Base-by-base conservation (phyloP, 1,140 invertebrate genomes). In the Drosophila repleta region DNA sequence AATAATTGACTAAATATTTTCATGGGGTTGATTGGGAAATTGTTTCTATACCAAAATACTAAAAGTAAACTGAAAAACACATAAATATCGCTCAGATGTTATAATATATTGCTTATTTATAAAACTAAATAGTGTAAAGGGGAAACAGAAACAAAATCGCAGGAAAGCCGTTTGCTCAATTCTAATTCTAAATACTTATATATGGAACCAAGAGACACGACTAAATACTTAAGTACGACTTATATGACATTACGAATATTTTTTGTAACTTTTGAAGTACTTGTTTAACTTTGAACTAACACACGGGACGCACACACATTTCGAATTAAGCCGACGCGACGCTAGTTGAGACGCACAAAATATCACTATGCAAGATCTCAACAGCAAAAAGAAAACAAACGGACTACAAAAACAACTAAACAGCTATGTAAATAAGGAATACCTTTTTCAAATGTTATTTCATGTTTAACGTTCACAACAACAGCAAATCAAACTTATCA, bases 221-320 rank as follows among this genome's bases (percentile, higher is more conserved):
- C 46, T 51, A 62, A 26, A 62, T 62, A 51, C 20, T 24, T n/a
- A 35, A 13, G 29, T 18, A 21, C 18, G 39, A 43, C 39, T 18
- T 43, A 43, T 21, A 51, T 15, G 15, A 26, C 35, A 15, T 32
- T 60, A 60, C 29, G 55, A 60, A n/a, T 67, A 41, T 26, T 32
- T 21, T 32, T 60, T 55, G 69, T 73, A 68, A 73, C 70, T 73
- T 73, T 69, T 62, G n/a, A 73, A 71, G 68, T 71, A 61, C 41
- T 62, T 73, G 70, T 61, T 73, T 73, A 73, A 73, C 70, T 69
- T 74, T 74, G 37, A 74, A 74, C 70, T 73, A 73, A 56, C 65
- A 58, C 68, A 64, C 51, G 29, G 29, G 37, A 49, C 57, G 67
- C 11, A 72, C 63, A 68, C 35, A 68, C 26, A 73, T 39, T 15